phyloP scores from a whole-genome alignment of 2,113 vertebrate species.

The Pyrgilauda ruficollis region DNA sequence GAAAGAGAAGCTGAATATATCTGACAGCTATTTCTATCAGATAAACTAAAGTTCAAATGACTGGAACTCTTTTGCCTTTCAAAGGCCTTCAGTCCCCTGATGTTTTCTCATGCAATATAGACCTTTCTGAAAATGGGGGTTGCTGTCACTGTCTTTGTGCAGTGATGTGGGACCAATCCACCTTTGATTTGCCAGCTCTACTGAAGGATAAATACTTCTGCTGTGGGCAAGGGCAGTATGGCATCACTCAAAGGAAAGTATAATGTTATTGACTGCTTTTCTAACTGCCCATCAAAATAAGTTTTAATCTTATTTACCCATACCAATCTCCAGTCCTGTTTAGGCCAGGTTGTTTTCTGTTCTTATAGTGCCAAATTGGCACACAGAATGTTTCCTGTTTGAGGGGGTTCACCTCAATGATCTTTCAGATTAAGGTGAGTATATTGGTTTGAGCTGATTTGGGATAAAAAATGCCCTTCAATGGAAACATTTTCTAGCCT shows the following conservation, averaged over 20 bases:
- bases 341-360: background rate
- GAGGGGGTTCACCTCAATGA: background rate
- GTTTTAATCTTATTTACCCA: background rate
- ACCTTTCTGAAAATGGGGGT: background rate
- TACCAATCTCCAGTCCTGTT: background rate
- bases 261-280: background rate
- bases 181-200: slow-evolving; percentile 24
- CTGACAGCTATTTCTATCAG: slow-evolving; percentile 71
- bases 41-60: slow-evolving; percentile 70
- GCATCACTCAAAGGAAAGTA: background rate
- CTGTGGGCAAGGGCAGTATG: background rate
- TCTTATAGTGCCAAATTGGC: background rate
- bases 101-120: background rate
- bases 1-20: slow-evolving; percentile 56
- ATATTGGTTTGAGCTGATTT: background rate
- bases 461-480: slow-evolving; percentile 3
- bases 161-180: slow-evolving; percentile 4
- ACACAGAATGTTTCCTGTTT: background rate
- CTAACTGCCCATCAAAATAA: background rate
- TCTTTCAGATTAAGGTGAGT: background rate
- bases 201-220: slow-evolving; percentile 31
- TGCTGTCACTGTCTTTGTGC: slow-evolving; percentile 51
- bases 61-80: slow-evolving; percentile 60
- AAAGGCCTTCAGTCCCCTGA: slow-evolving; percentile 40
- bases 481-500: background rate